A percentile compares a stretch with the other conserved stretches of the same genome.
These are phyloP conservation scores for Germaria angustata DNA, from an alignment of 2,888 invertebrate genomes.

Conservation along the genomic window DNA sequence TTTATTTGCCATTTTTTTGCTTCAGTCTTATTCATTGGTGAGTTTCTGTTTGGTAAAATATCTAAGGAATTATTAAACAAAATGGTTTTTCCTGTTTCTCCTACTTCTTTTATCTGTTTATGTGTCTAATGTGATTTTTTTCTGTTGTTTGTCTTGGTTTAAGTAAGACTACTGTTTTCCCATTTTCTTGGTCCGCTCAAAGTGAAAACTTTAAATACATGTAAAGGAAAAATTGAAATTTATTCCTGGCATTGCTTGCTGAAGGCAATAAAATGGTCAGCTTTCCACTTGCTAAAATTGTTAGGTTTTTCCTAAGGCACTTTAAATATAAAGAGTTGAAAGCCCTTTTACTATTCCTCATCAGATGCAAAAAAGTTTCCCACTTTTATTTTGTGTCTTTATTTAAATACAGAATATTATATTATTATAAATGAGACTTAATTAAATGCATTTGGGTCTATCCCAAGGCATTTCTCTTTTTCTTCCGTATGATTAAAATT, in stretches of 20 bases:
- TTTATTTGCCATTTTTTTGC: constrained; percentile 10
- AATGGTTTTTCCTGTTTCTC: neutral
- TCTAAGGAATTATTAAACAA: constrained; percentile 5
- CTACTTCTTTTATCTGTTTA: neutral
- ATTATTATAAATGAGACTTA: neutral
- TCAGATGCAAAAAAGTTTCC: too few species aligned
- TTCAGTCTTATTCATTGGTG: neutral
- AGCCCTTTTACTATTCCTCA: too few species aligned
- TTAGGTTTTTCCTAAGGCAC: too few species aligned
- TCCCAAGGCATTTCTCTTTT: too few species aligned
- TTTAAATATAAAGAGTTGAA: too few species aligned
- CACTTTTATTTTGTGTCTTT: too few species aligned
- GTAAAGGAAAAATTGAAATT: constrained; percentile 26
- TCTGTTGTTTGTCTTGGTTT: neutral
- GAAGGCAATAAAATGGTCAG: constrained; percentile 17
- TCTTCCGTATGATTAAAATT: too few species aligned
- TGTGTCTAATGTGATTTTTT: neutral
- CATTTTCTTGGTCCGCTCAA: neutral
- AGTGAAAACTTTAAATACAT: constrained; percentile 20
- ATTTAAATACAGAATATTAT: too few species aligned
- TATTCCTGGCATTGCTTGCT: neutral
- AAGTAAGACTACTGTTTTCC: neutral
- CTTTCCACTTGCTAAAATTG: too few species aligned
- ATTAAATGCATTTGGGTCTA: neutral
- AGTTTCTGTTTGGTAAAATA: neutral